Evolutionary conservation across 2,113 vertebrate species (phyloP), one percentile per base, ranked within the genome.

Genomic region (Delphinus delphis): DNA sequence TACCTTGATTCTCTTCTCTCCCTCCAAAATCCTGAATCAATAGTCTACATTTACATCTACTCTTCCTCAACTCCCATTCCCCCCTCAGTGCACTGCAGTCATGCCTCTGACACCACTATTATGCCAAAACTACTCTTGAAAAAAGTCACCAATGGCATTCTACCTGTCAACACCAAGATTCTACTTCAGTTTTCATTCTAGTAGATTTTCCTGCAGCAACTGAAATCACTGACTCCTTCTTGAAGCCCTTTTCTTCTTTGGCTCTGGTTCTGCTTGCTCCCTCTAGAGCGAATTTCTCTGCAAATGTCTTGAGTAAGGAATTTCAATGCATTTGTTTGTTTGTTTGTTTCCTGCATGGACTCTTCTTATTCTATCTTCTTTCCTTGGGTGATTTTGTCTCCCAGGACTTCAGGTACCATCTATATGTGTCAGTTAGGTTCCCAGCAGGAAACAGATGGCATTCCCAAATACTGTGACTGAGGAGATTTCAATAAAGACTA

Each of bases 401-500:
- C 23, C 26, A n/a, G 33, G 47, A 93, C 23, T 93, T 93, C 36
- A 90, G 38, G 33, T 77, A 63, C 50, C 70, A 77, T 82, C 67
- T 93, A 25, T 82, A 90, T 31, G 12, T 92, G 20, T 44, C 70
- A 76, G 1, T 65, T 65, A 94, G 38, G 21, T 28, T 80, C 65
- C 60, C 67, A 76, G 50, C 1, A 58, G 68, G 60, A 96, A 81
- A 89, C 47, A 92, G n/a, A 79, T 47, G 77, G 36, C 23, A 82
- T 13, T 89, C 80, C 76, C 44, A 90, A 47, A 50, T 55, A 12
- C 26, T 15, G 36, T 83, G 82, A 68, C 67, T 76, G 44, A 47
- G 23, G 8, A 97, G 23, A 89, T 92, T 89, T 95, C 73, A 86
- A 31, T 84, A 83, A 85, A 92, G 12, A 70, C 13, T 76, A 74